These are phyloP conservation scores for Phasianus colchicus DNA, from an alignment of 2,113 vertebrate genomes.

Conservation along the genomic window DNA sequence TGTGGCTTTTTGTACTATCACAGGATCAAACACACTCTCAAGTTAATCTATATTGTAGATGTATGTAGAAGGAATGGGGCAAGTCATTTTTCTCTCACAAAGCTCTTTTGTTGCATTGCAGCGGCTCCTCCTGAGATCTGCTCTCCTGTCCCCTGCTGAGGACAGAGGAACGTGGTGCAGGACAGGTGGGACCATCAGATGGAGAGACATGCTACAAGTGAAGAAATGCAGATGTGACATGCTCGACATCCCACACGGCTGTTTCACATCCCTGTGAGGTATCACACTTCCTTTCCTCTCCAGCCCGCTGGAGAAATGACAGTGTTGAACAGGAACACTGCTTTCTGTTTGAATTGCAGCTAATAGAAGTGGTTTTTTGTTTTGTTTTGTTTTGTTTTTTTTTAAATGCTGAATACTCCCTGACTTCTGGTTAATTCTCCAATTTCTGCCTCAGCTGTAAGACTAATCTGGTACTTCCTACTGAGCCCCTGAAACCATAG, in stretches of 20 bases:
- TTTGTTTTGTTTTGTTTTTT: no score
- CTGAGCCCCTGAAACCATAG: neutral
- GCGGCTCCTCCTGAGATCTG: neutral
- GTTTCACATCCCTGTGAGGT: constrained; percentile 15
- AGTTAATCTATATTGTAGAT: neutral
- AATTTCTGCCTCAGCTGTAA: constrained; percentile 7
- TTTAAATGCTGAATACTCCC: neutral
- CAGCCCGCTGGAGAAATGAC: neutral
- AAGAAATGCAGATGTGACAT: neutral
- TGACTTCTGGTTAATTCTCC: neutral
- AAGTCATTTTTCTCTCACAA: neutral
- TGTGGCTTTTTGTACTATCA: neutral
- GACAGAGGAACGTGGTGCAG: neutral
- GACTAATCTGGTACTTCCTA: neutral
- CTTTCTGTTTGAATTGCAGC: neutral
- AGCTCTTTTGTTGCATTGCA: neutral
- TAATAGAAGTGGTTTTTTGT: neutral
- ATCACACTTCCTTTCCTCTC: constrained; percentile 26
- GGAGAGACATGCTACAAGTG: neutral
- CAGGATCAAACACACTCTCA: neutral
- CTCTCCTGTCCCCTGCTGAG: neutral
- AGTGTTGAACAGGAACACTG: neutral
- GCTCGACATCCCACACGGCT: neutral
- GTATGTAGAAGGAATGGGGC: neutral
- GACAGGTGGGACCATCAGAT: neutral